These are phyloP conservation scores for Drosophila erecta DNA, from an alignment of 1,140 invertebrate genomes.

Conservation along the genomic window DNA sequence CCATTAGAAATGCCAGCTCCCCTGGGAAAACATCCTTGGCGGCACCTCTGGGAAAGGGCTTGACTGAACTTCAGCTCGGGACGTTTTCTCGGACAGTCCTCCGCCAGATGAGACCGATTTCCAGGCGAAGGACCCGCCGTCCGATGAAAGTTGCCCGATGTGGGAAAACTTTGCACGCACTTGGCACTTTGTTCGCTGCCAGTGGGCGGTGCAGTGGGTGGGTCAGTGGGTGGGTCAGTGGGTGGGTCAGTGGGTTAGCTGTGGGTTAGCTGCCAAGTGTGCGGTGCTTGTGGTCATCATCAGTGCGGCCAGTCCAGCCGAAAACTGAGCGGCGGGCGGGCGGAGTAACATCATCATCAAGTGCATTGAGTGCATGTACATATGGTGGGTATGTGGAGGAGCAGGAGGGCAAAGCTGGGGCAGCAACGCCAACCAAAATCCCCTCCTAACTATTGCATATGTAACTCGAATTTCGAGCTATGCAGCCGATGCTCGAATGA, in stretches of 20 bases:
- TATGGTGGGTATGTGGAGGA: constrained; percentile 5
- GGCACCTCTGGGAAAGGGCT: not conserved
- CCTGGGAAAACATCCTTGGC: not conserved
- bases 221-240: not conserved
- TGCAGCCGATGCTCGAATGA: too few relatives aligned
- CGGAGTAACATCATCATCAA: constrained; percentile 52
- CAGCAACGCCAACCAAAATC: not conserved
- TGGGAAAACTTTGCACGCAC: constrained; percentile 60
- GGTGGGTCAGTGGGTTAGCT: not conserved
- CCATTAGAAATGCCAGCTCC: too few relatives aligned
- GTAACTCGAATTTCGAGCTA: constrained; percentile 23
- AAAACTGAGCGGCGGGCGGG: not conserved
- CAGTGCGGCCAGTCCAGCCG: constrained; percentile 18
- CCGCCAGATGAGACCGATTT: constrained; percentile 40
- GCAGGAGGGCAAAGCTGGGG: not conserved
- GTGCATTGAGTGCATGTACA: constrained; percentile 26
- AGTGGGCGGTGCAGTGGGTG: not conserved
- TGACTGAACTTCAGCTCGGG: constrained; percentile 7
- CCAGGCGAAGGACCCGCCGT: constrained; percentile 1
- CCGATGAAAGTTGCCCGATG: constrained; percentile 49
- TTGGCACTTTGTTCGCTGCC: constrained; percentile 49
- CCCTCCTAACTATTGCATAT: constrained; percentile 24
- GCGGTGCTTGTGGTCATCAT: constrained; percentile 56
- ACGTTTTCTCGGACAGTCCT: constrained; percentile 15
- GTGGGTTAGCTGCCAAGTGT: constrained; percentile 45